Base-by-base conservation (phyloP, 2,113 vertebrate genomes). In the Ovibos moschatus region DNA sequence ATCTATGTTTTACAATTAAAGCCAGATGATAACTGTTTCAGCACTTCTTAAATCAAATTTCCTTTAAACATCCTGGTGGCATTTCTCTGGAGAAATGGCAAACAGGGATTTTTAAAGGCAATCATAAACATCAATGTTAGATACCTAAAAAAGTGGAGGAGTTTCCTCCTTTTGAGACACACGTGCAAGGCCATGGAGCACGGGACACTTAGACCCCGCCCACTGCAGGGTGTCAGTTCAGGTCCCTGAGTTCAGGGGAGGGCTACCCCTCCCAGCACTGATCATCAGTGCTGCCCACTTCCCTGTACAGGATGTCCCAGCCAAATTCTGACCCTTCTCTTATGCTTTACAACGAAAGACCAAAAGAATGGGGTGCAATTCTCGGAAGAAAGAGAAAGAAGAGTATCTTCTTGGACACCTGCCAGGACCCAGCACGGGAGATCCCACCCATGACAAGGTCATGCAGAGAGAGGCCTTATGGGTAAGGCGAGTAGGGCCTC, bases 1-100 rank as follows among this genome's bases (percentile, higher is more conserved):
- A 76, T 57, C 50, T 87, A 10, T 51, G 86, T 53, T 91, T 98
- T 91, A 78, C 62, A 91, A 13, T 89, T 89, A 97, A 94, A 95
- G 5, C 43, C 30, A 83, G 7, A 58, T 83, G 30, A 71, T 51
- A 89, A 83, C 62, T 95, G 58, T 50, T 95, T 94, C 23, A 28
- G 81, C 86, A 89, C n/a, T 43, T 86, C 36, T 90, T 67, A 89
- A 43, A 90, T 45, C 50, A 89, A 94, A 91, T 40, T 87, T 93
- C n/a, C 25, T 53, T 95, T 57, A 87, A 95, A 53, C 9, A 95
- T 74, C 33, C 58, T 64, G 67, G 28, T 64, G 21, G 27, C 53
- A 74, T 91, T 87, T 95, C 94, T 84, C 28, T 57, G 12, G 33
- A 85, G 57, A 90, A 88, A 36, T 27, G 64, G 36, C 23, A 95